Percentiles rank a stretch among this genome's conserved stretches.
These are phyloP conservation scores for Netelia fuscicornis DNA, from an alignment of 2,888 invertebrate species.

Conservation along the genomic window DNA sequence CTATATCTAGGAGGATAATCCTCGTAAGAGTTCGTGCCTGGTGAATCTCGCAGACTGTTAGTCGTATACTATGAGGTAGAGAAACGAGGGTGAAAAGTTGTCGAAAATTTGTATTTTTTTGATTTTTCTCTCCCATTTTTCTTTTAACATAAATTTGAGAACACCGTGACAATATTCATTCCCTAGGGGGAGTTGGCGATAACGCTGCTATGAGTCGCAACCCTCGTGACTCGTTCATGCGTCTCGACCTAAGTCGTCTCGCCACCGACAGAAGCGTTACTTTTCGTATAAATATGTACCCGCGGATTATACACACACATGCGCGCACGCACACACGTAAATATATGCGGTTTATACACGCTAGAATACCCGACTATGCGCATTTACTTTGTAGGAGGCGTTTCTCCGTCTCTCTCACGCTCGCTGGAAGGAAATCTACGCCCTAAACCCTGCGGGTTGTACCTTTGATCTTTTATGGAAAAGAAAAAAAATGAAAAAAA, in stretches of 20 bases:
- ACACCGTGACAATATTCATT: constrained; percentile 34
- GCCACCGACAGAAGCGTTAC: constrained; percentile 33
- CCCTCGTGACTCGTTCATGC: constrained; percentile 46
- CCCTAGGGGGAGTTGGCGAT: constrained; percentile 40
- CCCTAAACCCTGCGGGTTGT: constrained; percentile 51
- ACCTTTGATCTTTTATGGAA: constrained; percentile 59
- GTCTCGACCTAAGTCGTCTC: constrained; percentile 25
- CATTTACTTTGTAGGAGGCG: constrained; percentile 41
- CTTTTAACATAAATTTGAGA: background rate
- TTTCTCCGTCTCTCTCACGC: background rate
- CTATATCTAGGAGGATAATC: constrained; percentile 50
- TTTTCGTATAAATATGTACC: constrained; percentile 21
- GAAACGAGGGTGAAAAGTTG: constrained; percentile 56
- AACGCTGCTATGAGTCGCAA: constrained; percentile 24
- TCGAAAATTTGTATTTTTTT: constrained; percentile 10
- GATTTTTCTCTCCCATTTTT: constrained; percentile 15
- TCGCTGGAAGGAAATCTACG: constrained; percentile 13
- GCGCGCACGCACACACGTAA: background rate
- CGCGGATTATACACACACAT: background rate
- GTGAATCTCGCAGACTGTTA: constrained; percentile 46
- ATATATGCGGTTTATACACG: background rate
- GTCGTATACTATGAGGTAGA: background rate
- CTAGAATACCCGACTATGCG: constrained; percentile 45
- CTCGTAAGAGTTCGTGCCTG: constrained; percentile 52
- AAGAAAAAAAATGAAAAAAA: constrained; percentile 20